These are phyloP conservation scores for Prorops nasuta DNA, from an alignment of 1,140 invertebrate species.

Conservation along the genomic window DNA sequence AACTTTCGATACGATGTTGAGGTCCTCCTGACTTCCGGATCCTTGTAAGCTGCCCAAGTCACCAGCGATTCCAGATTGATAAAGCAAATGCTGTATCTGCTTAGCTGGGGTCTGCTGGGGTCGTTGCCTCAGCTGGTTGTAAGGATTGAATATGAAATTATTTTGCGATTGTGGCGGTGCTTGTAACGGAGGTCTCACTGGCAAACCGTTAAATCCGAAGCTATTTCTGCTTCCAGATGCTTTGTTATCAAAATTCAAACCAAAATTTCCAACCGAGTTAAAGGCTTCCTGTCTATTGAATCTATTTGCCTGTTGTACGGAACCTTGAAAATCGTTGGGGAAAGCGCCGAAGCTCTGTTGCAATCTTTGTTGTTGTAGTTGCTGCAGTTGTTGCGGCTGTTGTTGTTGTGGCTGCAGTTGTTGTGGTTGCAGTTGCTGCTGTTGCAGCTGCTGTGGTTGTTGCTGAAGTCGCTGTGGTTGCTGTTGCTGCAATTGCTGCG, in stretches of 20 bases:
- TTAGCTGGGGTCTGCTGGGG: slow-evolving; percentile 55
- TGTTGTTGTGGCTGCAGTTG: slow-evolving; percentile 52
- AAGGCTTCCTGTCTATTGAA: slow-evolving; percentile 56
- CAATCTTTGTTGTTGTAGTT: slow-evolving; percentile 53
- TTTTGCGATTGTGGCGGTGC: slow-evolving; percentile 14
- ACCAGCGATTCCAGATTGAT: slow-evolving; percentile 61
- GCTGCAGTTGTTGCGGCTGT: slow-evolving; percentile 47
- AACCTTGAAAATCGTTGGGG: slow-evolving; percentile 50
- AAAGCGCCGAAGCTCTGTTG: slow-evolving; percentile 54
- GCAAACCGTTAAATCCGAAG: slow-evolving; percentile 28
- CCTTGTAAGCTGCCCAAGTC: slow-evolving; percentile 40
- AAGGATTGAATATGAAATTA: slow-evolving; percentile 34
- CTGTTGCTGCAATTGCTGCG: slow-evolving; percentile 44
- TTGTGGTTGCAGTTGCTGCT: slow-evolving; percentile 46
- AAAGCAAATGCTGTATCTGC: slow-evolving; percentile 65
- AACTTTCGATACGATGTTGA: slow-evolving; percentile 79
- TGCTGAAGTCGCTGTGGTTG: slow-evolving; percentile 47
- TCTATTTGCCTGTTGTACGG: slow-evolving; percentile 49
- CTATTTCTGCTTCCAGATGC: slow-evolving; percentile 22
- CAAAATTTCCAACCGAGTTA: slow-evolving; percentile 59
- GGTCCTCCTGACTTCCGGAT: slow-evolving; percentile 63
- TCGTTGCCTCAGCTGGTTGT: slow-evolving; percentile 32
- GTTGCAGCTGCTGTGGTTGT: slow-evolving; percentile 41
- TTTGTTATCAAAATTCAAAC: slow-evolving; percentile 52
- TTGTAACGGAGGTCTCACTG: slow-evolving; percentile 11